Base-by-base conservation (phyloP, 2,113 vertebrate species). In the Epinephelus fuscoguttatus region DNA sequence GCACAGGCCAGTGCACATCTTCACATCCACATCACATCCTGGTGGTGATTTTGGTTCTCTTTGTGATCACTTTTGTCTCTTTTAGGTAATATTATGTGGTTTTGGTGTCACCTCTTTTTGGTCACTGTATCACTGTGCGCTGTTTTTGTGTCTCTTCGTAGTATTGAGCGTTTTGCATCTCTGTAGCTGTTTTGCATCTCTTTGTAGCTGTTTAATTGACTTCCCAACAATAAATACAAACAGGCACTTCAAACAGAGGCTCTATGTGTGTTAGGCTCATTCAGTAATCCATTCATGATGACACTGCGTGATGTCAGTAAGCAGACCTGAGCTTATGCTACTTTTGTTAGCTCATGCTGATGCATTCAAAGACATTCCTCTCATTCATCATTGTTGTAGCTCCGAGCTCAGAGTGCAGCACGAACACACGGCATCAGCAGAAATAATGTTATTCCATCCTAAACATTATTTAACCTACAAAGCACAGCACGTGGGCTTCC, bases 381-480 rank as follows among this genome's bases (percentile, higher is more conserved):
- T 68, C 27, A 18, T 30, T 61, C 10, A n/a, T 30, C 17, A 19
- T 6, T 27, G 17, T 75, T 53, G 47, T 12, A 56, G 19, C 40
- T 13, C n/a, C n/a, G 14, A 63, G 33, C 23, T 80, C 33, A 47
- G 13, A 42, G 33, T 14, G 55, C 33, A 30, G 71, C 60, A 77
- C 47, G 2, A 63, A 27, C 10, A 23, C 56, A n/a, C 45, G 11
- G 30, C 27, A 37, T 62, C 23, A 40, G 5, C 37, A 66, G 40
- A 18, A 61, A 30, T 59, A 8, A 8, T 59, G 47, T 70, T 19
- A 52, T 66, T 59, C 69, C 42, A 27, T 45, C 23, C 4, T 21
- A 19, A 37, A 53, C 19, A 37, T 64, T 27, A 76, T 75, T 73
- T 50, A 77, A 63, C n/a, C 30, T 13, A 12, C 4, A 17, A 59